Base-by-base conservation (phyloP, 2,113 vertebrate species). In the Crotophaga sulcirostris region DNA sequence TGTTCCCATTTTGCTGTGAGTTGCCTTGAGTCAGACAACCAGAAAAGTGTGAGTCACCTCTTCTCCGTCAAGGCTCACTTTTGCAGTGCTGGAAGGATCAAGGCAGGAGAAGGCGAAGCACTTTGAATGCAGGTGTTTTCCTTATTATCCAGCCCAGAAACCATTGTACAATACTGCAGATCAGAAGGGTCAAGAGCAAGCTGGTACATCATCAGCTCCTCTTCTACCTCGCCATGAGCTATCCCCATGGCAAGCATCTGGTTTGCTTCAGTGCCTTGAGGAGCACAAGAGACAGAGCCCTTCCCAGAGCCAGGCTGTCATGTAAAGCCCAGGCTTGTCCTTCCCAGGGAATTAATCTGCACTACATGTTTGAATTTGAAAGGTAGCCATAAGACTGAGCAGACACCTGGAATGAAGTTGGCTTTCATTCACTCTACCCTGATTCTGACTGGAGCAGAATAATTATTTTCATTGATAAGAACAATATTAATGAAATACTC, bases 181-280 rank as follows among this genome's bases (percentile, higher is more conserved):
- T 26, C 1, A 5, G 25, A 85, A 82, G 25, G 21, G 0, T 1
- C 0, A 2, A 64, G 58, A 49, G 20, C 14, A 84, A 84, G 31
- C 3, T 29, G 47, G 49, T 15, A 23, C 17, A 54, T 63, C 47
- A 16, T 56, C 51, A 87, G 16, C 28, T 76, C 8, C 42, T 40
- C 38, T 78, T 86, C 36, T 62, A 42, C 62, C 73, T 94, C 19
- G 11, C 31, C 60, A 4, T 10, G 6, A 68, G 25, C 38, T 56
- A 74, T 95, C 66, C 58, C 36, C 18, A 5, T 89, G 49, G 51
- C 23, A 82, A 94, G 69, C 45, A 76, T 40, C 11, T 66, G 40
- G 47, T 75, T 93, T 84, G 40, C 78, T 93, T 77, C 68, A 59
- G 54, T 1, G 1, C 17, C 26, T 3, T 2, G 33, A 83, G 68